phyloP scores from a whole-genome alignment of 1,140 invertebrate genomes.

The Daktulosphaira vitifoliae region DNA sequence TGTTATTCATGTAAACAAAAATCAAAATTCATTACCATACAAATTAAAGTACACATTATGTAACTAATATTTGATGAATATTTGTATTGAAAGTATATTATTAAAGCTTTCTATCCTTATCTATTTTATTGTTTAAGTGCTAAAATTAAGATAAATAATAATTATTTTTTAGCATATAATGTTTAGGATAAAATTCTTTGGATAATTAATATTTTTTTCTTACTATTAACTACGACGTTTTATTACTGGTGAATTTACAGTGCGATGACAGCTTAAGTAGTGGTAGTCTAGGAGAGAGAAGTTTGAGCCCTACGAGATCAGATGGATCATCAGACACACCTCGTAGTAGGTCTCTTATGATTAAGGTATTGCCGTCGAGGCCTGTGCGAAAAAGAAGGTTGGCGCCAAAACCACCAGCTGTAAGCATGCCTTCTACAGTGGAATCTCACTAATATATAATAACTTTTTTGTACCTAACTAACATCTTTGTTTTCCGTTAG shows the following conservation, averaged over 20 bases:
- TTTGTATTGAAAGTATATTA: too few relatives aligned
- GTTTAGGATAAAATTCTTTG: too few relatives aligned
- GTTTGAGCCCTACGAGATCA: conserved; percentile 48
- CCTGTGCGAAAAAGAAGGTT: conserved; percentile 50
- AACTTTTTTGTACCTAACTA: not conserved
- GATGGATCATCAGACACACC: conserved; percentile 43
- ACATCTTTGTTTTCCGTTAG: not conserved
- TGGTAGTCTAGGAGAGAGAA: conserved; percentile 46
- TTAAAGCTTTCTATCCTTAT: too few relatives aligned
- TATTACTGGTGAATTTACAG: conserved; percentile 37
- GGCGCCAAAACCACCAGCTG: conserved; percentile 51
- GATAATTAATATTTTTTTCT: too few relatives aligned
- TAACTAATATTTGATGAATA: too few relatives aligned
- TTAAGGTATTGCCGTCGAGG: conserved; percentile 43
- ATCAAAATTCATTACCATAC: too few relatives aligned
- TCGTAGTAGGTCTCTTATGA: conserved; percentile 40
- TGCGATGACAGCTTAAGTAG: conserved; percentile 47
- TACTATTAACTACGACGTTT: not conserved
- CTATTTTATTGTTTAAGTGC: too few relatives aligned
- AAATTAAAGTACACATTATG: too few relatives aligned
- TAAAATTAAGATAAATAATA: too few relatives aligned
- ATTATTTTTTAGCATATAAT: too few relatives aligned
- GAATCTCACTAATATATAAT: not conserved
- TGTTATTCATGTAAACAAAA: too few relatives aligned
- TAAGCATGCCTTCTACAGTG: not conserved